Base-by-base conservation (phyloP, 37 sponge, comb jelly and placozoan species). In the Agelas oroides region DNA sequence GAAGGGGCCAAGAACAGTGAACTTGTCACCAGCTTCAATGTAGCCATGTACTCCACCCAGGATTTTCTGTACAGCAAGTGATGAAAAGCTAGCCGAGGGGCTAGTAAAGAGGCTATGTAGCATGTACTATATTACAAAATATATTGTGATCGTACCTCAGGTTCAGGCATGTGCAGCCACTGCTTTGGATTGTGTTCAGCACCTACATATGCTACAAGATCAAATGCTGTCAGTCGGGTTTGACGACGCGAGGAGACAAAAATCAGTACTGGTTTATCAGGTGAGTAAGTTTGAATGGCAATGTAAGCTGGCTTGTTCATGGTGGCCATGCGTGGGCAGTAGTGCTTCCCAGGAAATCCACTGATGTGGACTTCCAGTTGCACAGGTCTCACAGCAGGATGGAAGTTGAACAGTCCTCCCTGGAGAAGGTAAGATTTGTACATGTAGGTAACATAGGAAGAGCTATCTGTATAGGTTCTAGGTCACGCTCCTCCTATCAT, bases 261-360 rank as follows among this genome's bases (percentile, higher is more conserved):
- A 0, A 98, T 87, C 57, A 98, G 83, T 34, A 91, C 84, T 37
- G 99, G 99, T 86, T 98, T 96, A 3, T 72, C 53, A n/a, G 95
- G 97, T 3, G 97, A 97, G 87, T 98, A 84, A 13, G 89, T 94
- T 37, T 70, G 39, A n/a, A 98, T 96, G 74, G 97, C 95, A 30
- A 77, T 88, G 95, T 81, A 98, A 28, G 94, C 40, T 13, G 99
- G 99, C 58, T 98, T 98, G 92, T 98, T 98, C 99, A 98, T 98
- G 57, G 99, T 95, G 39, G 99, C 99, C 99, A 98, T 98, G 5
- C 99, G 76, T 31, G 99, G 99, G 75, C 99, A 98, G 89, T 98
- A 98, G 81, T 98, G 99, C 69, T 98, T 96, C 53, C 97, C 95
- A 3, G 97, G 91, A 77, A 93, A 98, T 28, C 99, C 99, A 53